Base-by-base conservation (phyloP, 2,888 invertebrate species). In the Piscicola geometra region DNA sequence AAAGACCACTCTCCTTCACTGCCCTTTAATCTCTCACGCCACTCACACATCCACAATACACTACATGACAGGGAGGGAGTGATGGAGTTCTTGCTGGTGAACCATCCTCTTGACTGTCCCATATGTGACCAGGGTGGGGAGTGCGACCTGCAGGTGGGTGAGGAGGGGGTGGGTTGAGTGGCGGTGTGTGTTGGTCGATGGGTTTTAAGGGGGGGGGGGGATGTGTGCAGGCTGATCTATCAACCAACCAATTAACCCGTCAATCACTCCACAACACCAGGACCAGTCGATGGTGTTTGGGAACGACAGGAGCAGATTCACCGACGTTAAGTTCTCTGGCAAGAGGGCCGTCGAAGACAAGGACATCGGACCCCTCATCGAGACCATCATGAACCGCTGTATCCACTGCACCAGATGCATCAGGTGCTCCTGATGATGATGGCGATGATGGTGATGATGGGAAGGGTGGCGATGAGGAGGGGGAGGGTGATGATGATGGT, bases 231-330 rank as follows among this genome's bases (percentile, higher is more conserved):
- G n/a, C n/a, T 47, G 9, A 15, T 47, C 50, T 47, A 15, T 47
- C 21, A 47, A 15, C 50, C 50, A 47, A 9, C 50, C 21, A 9
- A 47, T 47, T 47, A 47, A 47, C 9, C 21, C 50, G 9, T 47
- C 12, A 47, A 47, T n/a, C n/a, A n/a, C n/a, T n/a, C n/a, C n/a
- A n/a, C n/a, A n/a, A n/a, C 1, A 93, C 35, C 94, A 99, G 87
- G 99, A 99, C 88, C 99, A 99, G 86, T 96, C 97, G 32, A 98
- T 99, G 96, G 93, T 94, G 0, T 99, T 98, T 87, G 99, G 99
- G 15, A 85, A 85, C 76, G 77, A 94, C 85, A 90, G 93, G 80
- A 94, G 95, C 77, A 88, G 97, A 36, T 98, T 97, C 83, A 91
- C 92, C 70, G 97, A 97, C 83, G 94, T 93, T 76, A 90, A 93